phyloP scores from a whole-genome alignment of 2,888 invertebrate species.

The Eupithecia abbreviata region DNA sequence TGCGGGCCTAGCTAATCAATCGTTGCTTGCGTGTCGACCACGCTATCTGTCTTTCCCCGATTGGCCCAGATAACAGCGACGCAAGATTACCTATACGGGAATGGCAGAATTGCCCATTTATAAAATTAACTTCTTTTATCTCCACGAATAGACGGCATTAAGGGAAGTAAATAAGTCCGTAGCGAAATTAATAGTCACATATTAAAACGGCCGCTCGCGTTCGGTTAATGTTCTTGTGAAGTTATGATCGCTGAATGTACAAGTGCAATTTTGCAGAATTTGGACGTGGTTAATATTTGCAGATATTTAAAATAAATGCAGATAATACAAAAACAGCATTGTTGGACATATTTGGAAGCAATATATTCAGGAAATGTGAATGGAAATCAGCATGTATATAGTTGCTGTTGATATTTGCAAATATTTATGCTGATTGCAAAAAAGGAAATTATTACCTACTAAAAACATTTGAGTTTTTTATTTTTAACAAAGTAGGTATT shows the following conservation, averaged over 20 bases:
- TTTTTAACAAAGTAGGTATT: not conserved
- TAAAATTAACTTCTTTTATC: conserved; percentile 82
- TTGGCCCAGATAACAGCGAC: conserved; percentile 78
- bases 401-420: not conserved
- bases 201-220: conserved; percentile 55
- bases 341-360: conserved; percentile 22
- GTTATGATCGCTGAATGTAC: conserved; percentile 35
- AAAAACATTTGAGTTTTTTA: not conserved
- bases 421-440: not conserved
- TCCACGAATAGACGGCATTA: conserved; percentile 72
- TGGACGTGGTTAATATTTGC: conserved; percentile 35
- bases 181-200: conserved; percentile 65
- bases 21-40: conserved; percentile 81
- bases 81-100: conserved; percentile 78
- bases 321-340: conserved; percentile 38
- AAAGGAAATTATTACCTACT: not conserved
- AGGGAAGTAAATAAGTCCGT: conserved; percentile 75
- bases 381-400: conserved; percentile 3
- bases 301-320: conserved; percentile 35
- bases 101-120: conserved; percentile 80
- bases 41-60: conserved; percentile 82
- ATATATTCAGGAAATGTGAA: conserved; percentile 11
- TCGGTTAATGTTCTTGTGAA: conserved; percentile 34
- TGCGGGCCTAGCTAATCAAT: conserved; percentile 81
- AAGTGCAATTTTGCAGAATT: conserved; percentile 39